Base-by-base conservation (phyloP, 2,888 invertebrate genomes). In the Melanotus villosus region DNA sequence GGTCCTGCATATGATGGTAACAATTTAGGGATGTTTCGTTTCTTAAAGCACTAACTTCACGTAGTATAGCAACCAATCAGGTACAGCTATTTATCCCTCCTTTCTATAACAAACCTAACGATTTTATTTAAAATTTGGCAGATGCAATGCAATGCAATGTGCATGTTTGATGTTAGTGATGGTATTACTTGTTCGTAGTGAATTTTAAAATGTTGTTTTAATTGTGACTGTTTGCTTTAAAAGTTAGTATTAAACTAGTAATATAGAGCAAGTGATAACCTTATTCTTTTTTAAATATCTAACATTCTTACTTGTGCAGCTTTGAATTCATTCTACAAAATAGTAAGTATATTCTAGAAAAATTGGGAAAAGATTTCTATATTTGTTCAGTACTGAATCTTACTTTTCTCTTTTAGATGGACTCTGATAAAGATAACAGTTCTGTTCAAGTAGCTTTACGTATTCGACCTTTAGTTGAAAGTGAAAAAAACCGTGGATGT, bases 371-470 rank as follows among this genome's bases (percentile, higher is more conserved):
- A n/a, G n/a, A n/a, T n/a, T n/a, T n/a, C n/a, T n/a, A n/a, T n/a
- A n/a, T n/a, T n/a, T n/a, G n/a, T n/a, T n/a, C n/a, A n/a, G n/a
- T n/a, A n/a, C 34, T 10, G 9, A 7, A 10, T n/a, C 3, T 34
- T 12, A n/a, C 12, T 34, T 5, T n/a, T 1, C 12, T 34, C 12
- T 41, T 41, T 12, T 7, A 41, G 79, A 82, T 82, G 82, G 60
- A 73, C 26, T 14, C 14, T 9, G 58, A 65, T n/a, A 26, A 66
- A 58, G 83, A 84, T 63, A 75, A 73, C 45, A 76, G 76, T 45
- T 77, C 80, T 9, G 92, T 94, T 0, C 89, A 91, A 81, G 97
- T 97, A 38, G 96, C 96, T 0, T 85, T 97, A 0, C 85, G 97
- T 41, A 91, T 96, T 19, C 88, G 97, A 59, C 97, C 97, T 0